Evolutionary conservation across 2,113 vertebrate species (phyloP), one percentile per base, ranked within the genome.

Genomic region (Bujurquina vittata): DNA sequence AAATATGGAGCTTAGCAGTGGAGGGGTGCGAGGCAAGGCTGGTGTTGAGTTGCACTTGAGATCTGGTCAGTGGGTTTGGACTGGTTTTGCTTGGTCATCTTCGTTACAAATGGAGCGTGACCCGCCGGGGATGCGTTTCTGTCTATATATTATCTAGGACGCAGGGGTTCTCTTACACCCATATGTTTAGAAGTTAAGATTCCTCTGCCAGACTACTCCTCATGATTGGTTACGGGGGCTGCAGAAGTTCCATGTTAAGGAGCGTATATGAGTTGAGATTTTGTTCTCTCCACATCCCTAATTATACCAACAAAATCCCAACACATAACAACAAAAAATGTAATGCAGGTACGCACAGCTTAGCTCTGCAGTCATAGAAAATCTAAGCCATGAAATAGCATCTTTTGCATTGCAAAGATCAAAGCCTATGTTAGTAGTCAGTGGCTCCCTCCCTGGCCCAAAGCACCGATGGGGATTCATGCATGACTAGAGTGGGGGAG

Each of bases 11-110:
- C 63, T 43, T 83, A 69, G 84, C 63, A 60, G 43, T 37, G 10
- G 69, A 75, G 55, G 37, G 77, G 67, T 80, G 8, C 11, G n/a
- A 31, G 46, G 58, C 43, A 22, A 69, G 20, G 54, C 77, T 26
- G 86, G 90, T 89, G 89, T 93, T 88, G 80, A 77, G 92, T 94
- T 93, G 83, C 92, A 84, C 31, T 57, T 78, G 57, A 77, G 87
- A 88, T 92, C 90, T 90, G 88, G 88, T 88, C 72, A 82, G 81
- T 73, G 65, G 80, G 54, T 82, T 83, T 72, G 55, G 77, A 77
- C 23, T 40, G 0, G 20, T 61, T 83, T 84, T 73, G 60, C 77
- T 46, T 20, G 62, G 76, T 90, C 84, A 89, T 73, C 75, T 74
- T 29, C 10, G 52, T 72, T 72, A 52, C 67, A 31, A 72, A 49